Percentiles rank a stretch among this genome's conserved stretches.
phyloP scores from a whole-genome alignment of 1,140 invertebrate species.

The Eufriesea mexicana region DNA sequence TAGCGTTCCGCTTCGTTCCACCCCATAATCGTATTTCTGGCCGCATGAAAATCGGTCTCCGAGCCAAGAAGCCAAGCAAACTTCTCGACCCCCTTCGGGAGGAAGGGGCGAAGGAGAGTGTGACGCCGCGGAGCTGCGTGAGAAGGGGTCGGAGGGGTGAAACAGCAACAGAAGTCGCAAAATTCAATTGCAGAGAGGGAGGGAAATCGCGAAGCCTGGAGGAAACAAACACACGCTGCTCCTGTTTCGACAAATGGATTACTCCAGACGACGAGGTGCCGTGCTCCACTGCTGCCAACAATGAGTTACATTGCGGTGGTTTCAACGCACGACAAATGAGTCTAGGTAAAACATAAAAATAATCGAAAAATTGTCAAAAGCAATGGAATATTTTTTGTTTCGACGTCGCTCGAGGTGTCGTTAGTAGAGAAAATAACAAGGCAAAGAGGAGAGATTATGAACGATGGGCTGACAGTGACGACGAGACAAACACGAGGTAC shows the following conservation, averaged over 20 bases:
- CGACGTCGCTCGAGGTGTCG: background rate
- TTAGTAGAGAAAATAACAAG: no score
- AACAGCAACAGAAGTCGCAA: slow-evolving; percentile 27
- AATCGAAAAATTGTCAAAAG: background rate
- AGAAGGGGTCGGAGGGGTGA: background rate
- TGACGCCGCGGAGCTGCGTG: background rate
- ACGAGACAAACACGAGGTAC: background rate
- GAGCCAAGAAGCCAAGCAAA: slow-evolving; percentile 39
- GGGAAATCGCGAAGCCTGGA: background rate
- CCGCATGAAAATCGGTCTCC: slow-evolving; percentile 40
- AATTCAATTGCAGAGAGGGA: slow-evolving; percentile 18
- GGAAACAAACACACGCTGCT: background rate
- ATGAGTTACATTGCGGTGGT: no score
- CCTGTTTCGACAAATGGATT: background rate
- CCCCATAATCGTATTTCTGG: slow-evolving; percentile 22
- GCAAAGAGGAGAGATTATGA: no score
- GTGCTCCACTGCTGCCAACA: background rate
- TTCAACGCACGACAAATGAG: no score
- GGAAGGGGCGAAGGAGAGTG: background rate
- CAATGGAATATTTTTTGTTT: no score
- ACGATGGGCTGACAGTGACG: no score
- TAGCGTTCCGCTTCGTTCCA: slow-evolving; percentile 28
- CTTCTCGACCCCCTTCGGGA: background rate
- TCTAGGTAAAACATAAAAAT: no score
- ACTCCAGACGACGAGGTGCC: background rate